Base-by-base conservation (phyloP, 2,888 invertebrate genomes). In the Portevinia maculata region DNA sequence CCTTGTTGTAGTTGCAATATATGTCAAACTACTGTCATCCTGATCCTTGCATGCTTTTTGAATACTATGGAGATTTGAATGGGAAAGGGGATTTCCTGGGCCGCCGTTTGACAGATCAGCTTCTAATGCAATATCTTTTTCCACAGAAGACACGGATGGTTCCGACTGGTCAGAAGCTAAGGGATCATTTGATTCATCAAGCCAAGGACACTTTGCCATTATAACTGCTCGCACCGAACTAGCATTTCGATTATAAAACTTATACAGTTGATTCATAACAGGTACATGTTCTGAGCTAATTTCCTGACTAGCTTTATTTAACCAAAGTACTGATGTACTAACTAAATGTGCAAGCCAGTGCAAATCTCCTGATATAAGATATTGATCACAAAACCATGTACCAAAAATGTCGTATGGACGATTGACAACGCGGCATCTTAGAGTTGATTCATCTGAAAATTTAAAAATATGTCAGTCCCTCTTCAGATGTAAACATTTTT, bases 351-450 rank as follows among this genome's bases (percentile, higher is more conserved):
- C 95, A 60, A 96, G 90, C 95, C 96, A 96, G 87, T 94, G 93
- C n/a, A 96, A 91, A 88, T 96, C 95, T 1, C 96, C 96, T 7
- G 96, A 96, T 41, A 97, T 91, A 8, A 97, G 91, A 88, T 96
- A 95, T 85, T 93, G 93, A 88, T 96, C 95, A 87, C 95, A 95
- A 88, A 95, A 96, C 96, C 96, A 97, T n/a, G 96, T 95, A 7
- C 97, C 96, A 90, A 96, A 96, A 85, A 96, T 94, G 89, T 97
- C 96, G 87, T 96, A 96, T 0, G 97, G 96, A 86, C 95, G 95
- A 90, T 96, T 96, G 53, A 94, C 93, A 6, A 96, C 95, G 57
- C 95, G 91, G 86, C 95, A 95, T 86, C 94, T 93, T 34, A 95
- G 91, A 85, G 93, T 92, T 86, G 96, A 95, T 64, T 93, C 93